A percentile compares a stretch with the other conserved stretches of the same genome.
Evolutionary conservation across 2,888 invertebrate genomes (phyloP).

Genomic region (Athetis lepigone): DNA sequence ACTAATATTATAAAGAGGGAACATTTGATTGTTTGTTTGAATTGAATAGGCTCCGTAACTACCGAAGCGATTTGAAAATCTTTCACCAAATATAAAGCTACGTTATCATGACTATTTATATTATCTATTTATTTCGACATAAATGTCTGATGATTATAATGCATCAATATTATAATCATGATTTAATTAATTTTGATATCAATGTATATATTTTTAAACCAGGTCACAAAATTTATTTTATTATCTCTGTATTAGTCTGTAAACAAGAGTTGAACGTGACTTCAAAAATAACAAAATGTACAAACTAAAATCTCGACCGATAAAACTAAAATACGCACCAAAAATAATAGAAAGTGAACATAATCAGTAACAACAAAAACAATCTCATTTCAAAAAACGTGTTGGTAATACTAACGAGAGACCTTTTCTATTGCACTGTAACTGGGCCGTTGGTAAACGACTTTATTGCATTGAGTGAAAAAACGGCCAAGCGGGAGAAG

Average conservation of each 20-base stretch:
- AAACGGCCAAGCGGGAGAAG: not conserved
- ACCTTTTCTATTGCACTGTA: slow-evolving; percentile 70
- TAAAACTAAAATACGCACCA: slow-evolving; percentile 34
- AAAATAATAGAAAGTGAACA: slow-evolving; percentile 32
- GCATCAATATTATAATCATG: no score
- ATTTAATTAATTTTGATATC: no score
- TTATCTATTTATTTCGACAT: no score
- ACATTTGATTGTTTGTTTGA: no score
- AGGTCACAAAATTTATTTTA: no score
- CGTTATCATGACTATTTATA: no score
- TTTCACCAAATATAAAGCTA: no score
- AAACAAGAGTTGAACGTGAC: slow-evolving; percentile 13
- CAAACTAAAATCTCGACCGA: slow-evolving; percentile 7
- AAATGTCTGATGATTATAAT: no score
- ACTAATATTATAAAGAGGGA: no score
- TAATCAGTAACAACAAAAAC: slow-evolving; percentile 45
- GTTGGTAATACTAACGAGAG: slow-evolving; percentile 49
- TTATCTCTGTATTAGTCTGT: not conserved
- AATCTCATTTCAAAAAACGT: slow-evolving; percentile 49
- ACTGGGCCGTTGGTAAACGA: slow-evolving; percentile 66
- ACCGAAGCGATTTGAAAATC: no score
- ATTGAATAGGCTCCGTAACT: no score
- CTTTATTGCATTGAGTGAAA: slow-evolving; percentile 69
- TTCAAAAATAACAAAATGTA: slow-evolving; percentile 13
- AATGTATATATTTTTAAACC: no score